A percentile compares a stretch with the other conserved stretches of the same genome.
Evolutionary conservation across 2,888 invertebrate genomes (phyloP).

Genomic region (Pyrrhia umbra): DNA sequence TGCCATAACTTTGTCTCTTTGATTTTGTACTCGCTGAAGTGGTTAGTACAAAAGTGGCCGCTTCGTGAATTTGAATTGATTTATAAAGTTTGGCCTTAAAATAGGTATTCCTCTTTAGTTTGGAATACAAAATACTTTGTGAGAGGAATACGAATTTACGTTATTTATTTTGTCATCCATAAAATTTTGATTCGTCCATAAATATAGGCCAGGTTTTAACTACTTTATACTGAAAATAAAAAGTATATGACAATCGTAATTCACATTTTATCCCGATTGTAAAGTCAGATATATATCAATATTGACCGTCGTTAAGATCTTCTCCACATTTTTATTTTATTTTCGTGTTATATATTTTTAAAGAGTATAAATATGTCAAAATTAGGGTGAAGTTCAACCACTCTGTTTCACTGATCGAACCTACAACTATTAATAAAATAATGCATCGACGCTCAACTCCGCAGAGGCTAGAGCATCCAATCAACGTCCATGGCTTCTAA

Average conservation of each 20-base stretch:
- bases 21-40: conserved; percentile 4
- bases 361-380: too few relatives aligned
- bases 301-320: too few relatives aligned
- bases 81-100: conserved; percentile 26
- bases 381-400: too few relatives aligned
- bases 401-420: too few relatives aligned
- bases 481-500: conserved; percentile 79
- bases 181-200: too few relatives aligned
- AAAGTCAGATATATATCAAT: too few relatives aligned
- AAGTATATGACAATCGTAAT: too few relatives aligned
- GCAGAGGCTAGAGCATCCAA: conserved; percentile 78
- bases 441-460: neutral
- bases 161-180: neutral
- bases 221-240: too few relatives aligned
- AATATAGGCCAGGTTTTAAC: too few relatives aligned
- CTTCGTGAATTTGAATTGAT: conserved; percentile 29
- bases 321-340: too few relatives aligned
- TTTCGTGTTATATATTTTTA: too few relatives aligned
- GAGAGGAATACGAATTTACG: neutral
- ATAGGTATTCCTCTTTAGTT: conserved; percentile 1
- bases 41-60: conserved; percentile 4
- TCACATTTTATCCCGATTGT: too few relatives aligned
- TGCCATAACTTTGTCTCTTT: conserved; percentile 20
- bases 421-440: neutral
- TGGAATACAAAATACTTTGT: neutral